A percentile compares a stretch with the other conserved stretches of the same genome.
These are phyloP conservation scores for Syrrhaptes paradoxus DNA, from an alignment of 2,113 vertebrate genomes.

Conservation along the genomic window DNA sequence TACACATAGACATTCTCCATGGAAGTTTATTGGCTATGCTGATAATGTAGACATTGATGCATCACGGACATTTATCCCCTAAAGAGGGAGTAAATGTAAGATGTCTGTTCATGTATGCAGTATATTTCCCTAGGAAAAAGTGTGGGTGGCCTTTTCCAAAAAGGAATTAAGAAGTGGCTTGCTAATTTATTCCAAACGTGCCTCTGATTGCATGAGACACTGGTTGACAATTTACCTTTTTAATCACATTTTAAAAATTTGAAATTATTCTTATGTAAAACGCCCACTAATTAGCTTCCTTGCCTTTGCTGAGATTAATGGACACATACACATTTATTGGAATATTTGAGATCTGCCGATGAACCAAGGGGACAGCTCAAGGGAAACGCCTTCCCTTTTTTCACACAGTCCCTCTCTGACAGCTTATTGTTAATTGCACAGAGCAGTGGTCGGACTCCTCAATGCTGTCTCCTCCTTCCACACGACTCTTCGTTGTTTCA, in stretches of 20 bases:
- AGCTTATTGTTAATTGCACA: constrained; percentile 59
- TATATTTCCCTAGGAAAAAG: neutral
- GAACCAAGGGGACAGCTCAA: constrained; percentile 32
- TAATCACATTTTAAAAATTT: neutral
- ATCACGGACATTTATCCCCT: neutral
- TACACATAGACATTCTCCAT: neutral
- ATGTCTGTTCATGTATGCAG: neutral
- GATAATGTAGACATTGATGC: neutral
- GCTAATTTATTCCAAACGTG: constrained; percentile 30
- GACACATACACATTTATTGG: constrained; percentile 17
- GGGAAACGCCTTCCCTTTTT: constrained; percentile 63
- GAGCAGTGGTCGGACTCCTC: constrained; percentile 7
- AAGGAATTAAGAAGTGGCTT: constrained; percentile 45
- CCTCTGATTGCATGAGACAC: constrained; percentile 36
- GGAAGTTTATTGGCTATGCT: neutral
- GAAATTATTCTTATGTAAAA: constrained; percentile 28
- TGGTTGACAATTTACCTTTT: constrained; percentile 49
- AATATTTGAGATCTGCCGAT: constrained; percentile 50
- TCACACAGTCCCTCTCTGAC: neutral
- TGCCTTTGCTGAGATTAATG: constrained; percentile 55
- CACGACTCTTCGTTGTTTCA: constrained; percentile 60
- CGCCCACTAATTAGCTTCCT: constrained; percentile 61
- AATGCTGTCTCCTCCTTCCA: constrained; percentile 60
- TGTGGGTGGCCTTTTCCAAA: neutral
- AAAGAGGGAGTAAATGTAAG: neutral